A percentile compares a stretch with the other conserved stretches of the same genome.
These are phyloP conservation scores for Dendrocincla tyrannina DNA, from an alignment of 2,797 vertebrate species.

Conservation along the genomic window DNA sequence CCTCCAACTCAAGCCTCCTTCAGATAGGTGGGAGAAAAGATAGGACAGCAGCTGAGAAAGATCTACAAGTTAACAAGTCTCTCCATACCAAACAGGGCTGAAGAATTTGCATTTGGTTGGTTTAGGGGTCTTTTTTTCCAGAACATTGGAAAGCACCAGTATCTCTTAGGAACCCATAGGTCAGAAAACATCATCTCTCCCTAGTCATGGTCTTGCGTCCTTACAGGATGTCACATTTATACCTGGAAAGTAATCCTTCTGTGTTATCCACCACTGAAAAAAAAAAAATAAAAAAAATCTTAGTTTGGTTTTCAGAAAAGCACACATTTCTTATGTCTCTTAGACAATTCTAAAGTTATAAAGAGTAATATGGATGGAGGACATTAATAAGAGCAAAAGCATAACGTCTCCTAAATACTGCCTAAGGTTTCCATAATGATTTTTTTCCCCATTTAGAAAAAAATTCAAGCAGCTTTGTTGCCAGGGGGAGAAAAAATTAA, in stretches of 20 bases:
- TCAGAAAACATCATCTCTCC: neutral
- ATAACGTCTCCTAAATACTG: neutral
- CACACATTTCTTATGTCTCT: neutral
- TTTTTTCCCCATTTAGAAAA: neutral
- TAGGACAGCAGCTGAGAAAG: neutral
- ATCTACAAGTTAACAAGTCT: neutral
- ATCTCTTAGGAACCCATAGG: neutral
- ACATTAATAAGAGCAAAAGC: neutral
- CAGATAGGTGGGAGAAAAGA: constrained; percentile 3
- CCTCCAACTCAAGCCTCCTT: constrained; percentile 44
- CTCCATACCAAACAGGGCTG: neutral
- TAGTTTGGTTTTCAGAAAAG: neutral
- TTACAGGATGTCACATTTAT: neutral
- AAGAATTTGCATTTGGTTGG: neutral
- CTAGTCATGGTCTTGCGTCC: rapidly evolving
- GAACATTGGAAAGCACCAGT: neutral
- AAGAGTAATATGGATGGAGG: neutral
- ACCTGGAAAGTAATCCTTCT: neutral
- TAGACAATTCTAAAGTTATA: neutral
- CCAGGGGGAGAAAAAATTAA: neutral
- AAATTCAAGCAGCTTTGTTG: neutral
- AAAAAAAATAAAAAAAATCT: neutral
- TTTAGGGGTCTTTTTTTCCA: neutral
- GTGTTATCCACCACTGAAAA: neutral
- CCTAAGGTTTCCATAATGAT: neutral